Evolutionary conservation across 1,140 invertebrate species (phyloP), one percentile per base, ranked within the genome.

Genomic region (Sarcophaga peregrina): DNA sequence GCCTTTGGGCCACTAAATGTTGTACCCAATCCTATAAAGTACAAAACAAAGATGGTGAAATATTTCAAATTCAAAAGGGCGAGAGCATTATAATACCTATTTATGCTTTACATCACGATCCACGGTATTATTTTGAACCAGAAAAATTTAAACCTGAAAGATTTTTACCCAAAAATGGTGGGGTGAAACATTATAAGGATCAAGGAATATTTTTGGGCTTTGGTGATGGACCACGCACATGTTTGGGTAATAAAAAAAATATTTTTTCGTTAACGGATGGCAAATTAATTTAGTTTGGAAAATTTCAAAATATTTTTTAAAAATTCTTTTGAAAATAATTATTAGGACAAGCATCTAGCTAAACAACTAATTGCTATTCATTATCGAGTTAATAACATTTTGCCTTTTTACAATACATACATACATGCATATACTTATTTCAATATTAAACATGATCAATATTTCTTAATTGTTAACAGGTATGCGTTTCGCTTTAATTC

Each of bases 51-150:
- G 85, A 91, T 74, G 85, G 48, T 0, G 37, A 80, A 0, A 80
- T 85, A 2, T 20, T 90, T 6, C 83, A 62, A 7, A 80, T 90
- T 37, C 75, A 82, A 0, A 85, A 87, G 1, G 92, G 92, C 8
- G 92, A 92, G 85, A 87, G 91, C 47, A 91, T 94, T 4, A 87
- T 92, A 74, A 91, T 94, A 84, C 93, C 93, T 11, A 91, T 93
- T 73, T 93, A 93, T 83, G 92, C 92, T 3, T 90, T 96, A 37
- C 95, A 96, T 86, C 91, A 93, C 52, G 93, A 95, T 88, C 91
- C 93, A 1, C 88, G 93, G 73, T 91, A 92, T 85, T 96, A 93
- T 90, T 92, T 94, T 0, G 91, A 95, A 82, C 95, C 95, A 6
- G 91, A 93, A 8, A 86, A 76, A 37, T 96, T 94, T 85, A 76